These are phyloP conservation scores for Bergia puertoricense DNA, from an alignment of 92 coral and sea anemone genomes.

Conservation along the genomic window DNA sequence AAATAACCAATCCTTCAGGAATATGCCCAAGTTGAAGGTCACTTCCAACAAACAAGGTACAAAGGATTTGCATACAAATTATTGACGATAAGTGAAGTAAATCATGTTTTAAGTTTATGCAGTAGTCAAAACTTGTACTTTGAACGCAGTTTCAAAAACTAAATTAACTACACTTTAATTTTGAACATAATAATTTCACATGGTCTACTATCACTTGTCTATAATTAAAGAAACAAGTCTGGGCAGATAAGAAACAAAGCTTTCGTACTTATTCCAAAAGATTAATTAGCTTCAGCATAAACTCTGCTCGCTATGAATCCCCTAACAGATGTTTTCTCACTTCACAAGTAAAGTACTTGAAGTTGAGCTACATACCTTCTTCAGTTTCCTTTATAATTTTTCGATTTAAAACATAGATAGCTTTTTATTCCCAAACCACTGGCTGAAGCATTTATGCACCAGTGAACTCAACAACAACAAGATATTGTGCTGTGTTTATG, in stretches of 20 bases:
- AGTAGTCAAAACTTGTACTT: background rate
- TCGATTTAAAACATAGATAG: background rate
- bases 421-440: background rate
- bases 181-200: background rate
- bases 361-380: background rate
- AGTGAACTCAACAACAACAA: conserved; percentile 10
- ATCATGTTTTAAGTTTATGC: background rate
- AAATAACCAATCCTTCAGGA: background rate
- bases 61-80: background rate
- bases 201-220: background rate
- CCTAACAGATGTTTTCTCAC: background rate
- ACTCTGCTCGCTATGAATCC: background rate
- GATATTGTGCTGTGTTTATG: background rate
- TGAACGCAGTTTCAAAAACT: background rate
- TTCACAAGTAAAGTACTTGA: background rate
- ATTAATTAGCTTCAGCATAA: background rate
- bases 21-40: background rate
- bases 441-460: background rate
- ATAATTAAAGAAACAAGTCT: background rate
- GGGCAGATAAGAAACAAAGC: conserved; percentile 3
- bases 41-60: background rate
- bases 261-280: background rate
- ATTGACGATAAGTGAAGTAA: background rate
- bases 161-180: background rate
- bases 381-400: background rate